These are phyloP conservation scores for Mantis religiosa DNA, from an alignment of 2,888 invertebrate species.

Conservation along the genomic window DNA sequence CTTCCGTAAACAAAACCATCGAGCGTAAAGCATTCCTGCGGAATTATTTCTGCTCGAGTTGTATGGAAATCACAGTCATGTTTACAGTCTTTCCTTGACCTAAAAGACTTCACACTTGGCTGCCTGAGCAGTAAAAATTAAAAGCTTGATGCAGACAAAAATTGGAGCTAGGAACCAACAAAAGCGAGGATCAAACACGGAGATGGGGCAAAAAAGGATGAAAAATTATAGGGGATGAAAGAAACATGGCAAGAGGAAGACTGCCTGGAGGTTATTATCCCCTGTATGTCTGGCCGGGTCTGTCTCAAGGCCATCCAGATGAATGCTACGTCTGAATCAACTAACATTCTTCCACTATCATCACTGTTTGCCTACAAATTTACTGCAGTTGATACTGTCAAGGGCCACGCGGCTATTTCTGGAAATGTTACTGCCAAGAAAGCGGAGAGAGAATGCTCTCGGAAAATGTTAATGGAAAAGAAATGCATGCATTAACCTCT, in stretches of 20 bases:
- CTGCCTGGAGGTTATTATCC: not conserved
- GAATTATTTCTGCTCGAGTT: not conserved
- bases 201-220: not conserved
- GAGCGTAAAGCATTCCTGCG: not conserved
- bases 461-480: not conserved
- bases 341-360: not conserved
- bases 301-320: not conserved
- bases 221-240: no score
- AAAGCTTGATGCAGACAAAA: no score
- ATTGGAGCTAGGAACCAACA: not conserved
- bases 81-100: not conserved
- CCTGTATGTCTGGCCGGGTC: not conserved
- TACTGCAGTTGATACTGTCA: not conserved
- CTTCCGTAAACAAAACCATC: no score
- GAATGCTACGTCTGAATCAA: not conserved
- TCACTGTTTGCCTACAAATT: not conserved
- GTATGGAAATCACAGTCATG: no score
- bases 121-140: no score
- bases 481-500: not conserved
- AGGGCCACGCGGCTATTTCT: not conserved
- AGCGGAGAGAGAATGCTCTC: not conserved
- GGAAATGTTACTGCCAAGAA: not conserved
- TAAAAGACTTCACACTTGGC: not conserved
- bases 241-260: not conserved
- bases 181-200: not conserved